phyloP scores from a whole-genome alignment of 2,888 invertebrate genomes.

The Drosophila meridiana region DNA sequence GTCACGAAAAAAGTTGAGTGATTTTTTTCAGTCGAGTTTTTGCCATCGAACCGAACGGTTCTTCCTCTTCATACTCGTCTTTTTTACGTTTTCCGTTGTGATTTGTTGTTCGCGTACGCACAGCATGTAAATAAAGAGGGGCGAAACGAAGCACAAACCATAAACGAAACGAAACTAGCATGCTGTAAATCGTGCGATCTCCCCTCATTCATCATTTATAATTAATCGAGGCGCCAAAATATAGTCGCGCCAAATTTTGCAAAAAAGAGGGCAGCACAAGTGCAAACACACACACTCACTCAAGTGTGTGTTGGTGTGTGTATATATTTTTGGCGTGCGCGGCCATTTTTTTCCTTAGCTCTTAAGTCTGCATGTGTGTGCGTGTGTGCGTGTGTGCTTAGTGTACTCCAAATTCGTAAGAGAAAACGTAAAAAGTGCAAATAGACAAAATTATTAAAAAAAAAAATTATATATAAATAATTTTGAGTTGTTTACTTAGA shows the following conservation, averaged over 20 bases:
- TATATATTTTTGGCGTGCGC: conserved; percentile 82
- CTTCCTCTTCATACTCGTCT: conserved; percentile 56
- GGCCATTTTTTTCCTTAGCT: conserved; percentile 82
- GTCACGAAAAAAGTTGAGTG: conserved; percentile 73
- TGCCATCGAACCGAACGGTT: conserved; percentile 81
- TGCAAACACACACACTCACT: conserved; percentile 63
- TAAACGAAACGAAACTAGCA: conserved; percentile 34
- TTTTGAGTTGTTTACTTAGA: conserved; percentile 11
- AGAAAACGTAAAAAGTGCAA: conserved; percentile 57
- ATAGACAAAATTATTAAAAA: conserved; percentile 41
- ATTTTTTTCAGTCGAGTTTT: conserved; percentile 85
- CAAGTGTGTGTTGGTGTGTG: conserved; percentile 52
- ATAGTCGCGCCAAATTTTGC: conserved; percentile 54
- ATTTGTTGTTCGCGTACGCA: conserved; percentile 60
- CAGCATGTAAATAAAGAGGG: conserved; percentile 62
- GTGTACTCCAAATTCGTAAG: conserved; percentile 54
- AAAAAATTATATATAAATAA: neutral
- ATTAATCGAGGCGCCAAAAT: conserved; percentile 52
- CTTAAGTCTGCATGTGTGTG: conserved; percentile 45
- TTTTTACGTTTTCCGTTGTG: conserved; percentile 59
- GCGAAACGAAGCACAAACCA: conserved; percentile 23
- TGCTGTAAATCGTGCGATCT: conserved; percentile 21
- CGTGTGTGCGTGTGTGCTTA: conserved; percentile 45
- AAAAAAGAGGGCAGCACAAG: conserved; percentile 64
- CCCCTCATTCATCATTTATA: conserved; percentile 20